phyloP scores from a whole-genome alignment of 2,888 invertebrate genomes.

The Melieria crassipennis region DNA sequence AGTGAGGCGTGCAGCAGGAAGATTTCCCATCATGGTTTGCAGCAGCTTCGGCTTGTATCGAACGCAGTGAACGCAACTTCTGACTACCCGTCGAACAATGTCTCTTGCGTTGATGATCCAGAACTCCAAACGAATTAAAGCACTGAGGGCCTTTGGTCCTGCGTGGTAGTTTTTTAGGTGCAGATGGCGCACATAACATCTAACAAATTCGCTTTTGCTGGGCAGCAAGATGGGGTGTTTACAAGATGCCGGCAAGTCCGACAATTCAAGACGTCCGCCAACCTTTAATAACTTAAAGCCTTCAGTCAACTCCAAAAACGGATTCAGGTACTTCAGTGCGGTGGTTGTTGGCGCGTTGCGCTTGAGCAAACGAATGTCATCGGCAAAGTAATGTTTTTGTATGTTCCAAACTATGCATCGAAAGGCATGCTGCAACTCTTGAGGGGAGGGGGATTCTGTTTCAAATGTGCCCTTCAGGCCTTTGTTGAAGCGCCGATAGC shows the following conservation, averaged over 20 bases:
- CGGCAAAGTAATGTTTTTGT: constrained; percentile 29
- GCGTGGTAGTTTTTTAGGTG: constrained; percentile 31
- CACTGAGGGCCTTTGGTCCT: constrained; percentile 6
- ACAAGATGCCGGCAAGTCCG: background rate
- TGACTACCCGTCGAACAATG: background rate
- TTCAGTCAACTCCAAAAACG: constrained; percentile 21
- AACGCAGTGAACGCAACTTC: constrained; percentile 12
- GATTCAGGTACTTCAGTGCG: constrained; percentile 15
- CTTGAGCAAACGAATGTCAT: constrained; percentile 28
- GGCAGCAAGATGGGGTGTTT: constrained; percentile 16
- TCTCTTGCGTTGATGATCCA: constrained; percentile 36
- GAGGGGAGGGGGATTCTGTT: too few species aligned
- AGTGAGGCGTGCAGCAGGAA: constrained; percentile 20
- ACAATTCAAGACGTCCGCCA: constrained; percentile 18
- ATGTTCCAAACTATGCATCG: constrained; percentile 29
- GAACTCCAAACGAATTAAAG: constrained; percentile 12
- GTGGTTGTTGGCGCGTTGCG: background rate
- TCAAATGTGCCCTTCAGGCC: too few species aligned
- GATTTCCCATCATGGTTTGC: constrained; percentile 28
- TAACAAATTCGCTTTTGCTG: background rate
- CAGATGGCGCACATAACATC: constrained; percentile 14
- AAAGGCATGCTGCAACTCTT: constrained; percentile 13
- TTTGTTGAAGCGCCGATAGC: too few species aligned
- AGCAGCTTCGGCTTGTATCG: constrained; percentile 14
- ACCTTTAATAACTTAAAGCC: constrained; percentile 29